These are phyloP conservation scores for Drosophila ambigua DNA, from an alignment of 1,140 invertebrate genomes.

Conservation along the genomic window DNA sequence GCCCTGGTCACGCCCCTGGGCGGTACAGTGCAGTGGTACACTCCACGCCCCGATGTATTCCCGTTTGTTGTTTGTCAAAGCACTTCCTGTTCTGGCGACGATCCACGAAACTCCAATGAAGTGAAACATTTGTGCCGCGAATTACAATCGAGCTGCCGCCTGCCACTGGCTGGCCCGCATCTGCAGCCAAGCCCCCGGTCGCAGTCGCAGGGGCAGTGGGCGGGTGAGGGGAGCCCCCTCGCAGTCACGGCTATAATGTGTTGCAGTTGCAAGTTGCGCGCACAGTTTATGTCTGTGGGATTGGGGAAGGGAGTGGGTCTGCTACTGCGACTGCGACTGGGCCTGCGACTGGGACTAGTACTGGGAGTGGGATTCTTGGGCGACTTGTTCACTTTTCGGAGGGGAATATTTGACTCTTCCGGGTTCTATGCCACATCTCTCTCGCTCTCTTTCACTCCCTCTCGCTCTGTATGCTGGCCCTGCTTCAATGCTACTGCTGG, in stretches of 20 bases:
- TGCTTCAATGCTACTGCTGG: conserved; percentile 6
- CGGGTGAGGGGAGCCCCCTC: background rate
- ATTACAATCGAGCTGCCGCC: conserved; percentile 66
- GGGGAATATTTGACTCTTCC: conserved; percentile 63
- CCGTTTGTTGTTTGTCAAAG: conserved; percentile 56
- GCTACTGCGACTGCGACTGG: background rate
- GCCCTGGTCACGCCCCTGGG: conserved; percentile 22
- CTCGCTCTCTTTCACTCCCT: conserved; percentile 5
- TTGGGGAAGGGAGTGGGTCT: too few species aligned
- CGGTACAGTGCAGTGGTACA: background rate
- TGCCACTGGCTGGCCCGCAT: conserved; percentile 49
- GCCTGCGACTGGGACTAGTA: background rate
- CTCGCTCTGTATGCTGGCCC: background rate
- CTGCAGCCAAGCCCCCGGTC: conserved; percentile 37
- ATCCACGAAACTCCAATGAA: conserved; percentile 77
- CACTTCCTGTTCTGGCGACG: conserved; percentile 66
- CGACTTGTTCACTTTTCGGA: conserved; percentile 27
- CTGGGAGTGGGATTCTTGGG: conserved; percentile 13
- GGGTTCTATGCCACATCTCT: conserved; percentile 52
- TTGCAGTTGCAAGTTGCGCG: conserved; percentile 77
- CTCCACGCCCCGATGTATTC: conserved; percentile 49
- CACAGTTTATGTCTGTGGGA: conserved; percentile 54
- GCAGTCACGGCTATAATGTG: conserved; percentile 70
- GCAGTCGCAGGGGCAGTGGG: background rate
- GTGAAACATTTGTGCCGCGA: conserved; percentile 80